Evolutionary conservation across 2,797 vertebrate species (phyloP), one percentile per base, ranked within the genome.

Genomic region (Salmo trutta): DNA sequence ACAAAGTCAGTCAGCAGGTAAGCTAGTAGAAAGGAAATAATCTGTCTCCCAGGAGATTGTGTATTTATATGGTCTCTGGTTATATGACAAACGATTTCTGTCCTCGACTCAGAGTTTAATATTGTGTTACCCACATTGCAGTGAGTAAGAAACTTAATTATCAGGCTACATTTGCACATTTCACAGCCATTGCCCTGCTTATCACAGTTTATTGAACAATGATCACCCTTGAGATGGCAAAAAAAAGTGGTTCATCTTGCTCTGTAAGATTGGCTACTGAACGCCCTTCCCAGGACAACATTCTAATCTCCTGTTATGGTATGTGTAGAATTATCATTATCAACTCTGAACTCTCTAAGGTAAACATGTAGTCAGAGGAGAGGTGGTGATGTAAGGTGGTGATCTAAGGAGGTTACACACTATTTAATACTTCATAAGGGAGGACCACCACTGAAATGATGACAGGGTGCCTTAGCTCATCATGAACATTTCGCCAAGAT

Each of bases 61-160:
- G 68, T n/a, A 70, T 51, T 70, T 47, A 70, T 70, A 70, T 70
- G n/a, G 4, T 24, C 68, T 70, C 68, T 70, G 19, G 33, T 70
- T 51, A 51, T 70, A 24, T 36, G 36, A 70, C 33, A 36, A 51
- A 70, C n/a, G 68, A 41, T 21, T 70, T 21, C 36, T 65, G 62
- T 65, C 62, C 62, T 29, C 62, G 24, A 27, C 24, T 21, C 10
- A 14, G 33, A 41, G 68, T 70, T 51, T 70, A 51, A 70, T 70
- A 21, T 19, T 51, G 68, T 70, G 33, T 70, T 47, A 47, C 68
- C 19, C n/a, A 70, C 68, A 51, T 47, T 47, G 41, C 8, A 8
- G 41, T 10, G 36, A 47, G 41, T 70, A 5, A 70, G 47, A 41
- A 5, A 70, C 68, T 21, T 41, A 47, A 70, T 70, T 70, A 70